Percentiles rank a stretch among this genome's conserved stretches.
Conservation (phyloP, 2,888 invertebrate species). For the Macrophya annulata region DNA sequence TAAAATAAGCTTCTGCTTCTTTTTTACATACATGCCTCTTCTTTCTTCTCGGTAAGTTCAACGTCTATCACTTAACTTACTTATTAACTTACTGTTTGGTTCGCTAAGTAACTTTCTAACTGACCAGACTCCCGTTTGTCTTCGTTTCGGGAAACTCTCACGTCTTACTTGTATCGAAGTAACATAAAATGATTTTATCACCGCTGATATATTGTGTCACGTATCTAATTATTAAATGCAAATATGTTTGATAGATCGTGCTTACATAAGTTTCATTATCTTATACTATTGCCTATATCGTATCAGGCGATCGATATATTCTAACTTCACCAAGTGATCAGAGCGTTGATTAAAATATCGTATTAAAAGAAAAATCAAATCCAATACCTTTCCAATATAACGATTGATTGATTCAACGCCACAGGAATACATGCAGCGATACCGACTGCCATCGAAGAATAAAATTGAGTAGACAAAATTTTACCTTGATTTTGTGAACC, state of each 20-base stretch:
- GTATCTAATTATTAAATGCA: constrained; percentile 40
- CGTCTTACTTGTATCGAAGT: neutral
- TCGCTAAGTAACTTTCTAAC: neutral
- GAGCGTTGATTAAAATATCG: constrained; percentile 19
- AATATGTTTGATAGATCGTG: constrained; percentile 9
- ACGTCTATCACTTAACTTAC: neutral
- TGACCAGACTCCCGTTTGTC: neutral
- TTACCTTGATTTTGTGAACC: neutral
- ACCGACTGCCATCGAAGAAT: neutral
- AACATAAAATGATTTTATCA: neutral
- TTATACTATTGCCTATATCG: neutral
- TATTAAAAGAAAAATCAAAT: neutral
- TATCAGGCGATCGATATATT: neutral
- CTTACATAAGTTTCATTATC: neutral
- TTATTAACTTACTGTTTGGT: neutral
- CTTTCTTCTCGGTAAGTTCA: neutral
- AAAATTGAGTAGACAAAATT: constrained; percentile 9
- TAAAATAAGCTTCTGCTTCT: neutral
- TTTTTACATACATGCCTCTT: neutral
- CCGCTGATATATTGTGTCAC: neutral
- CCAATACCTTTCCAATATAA: neutral
- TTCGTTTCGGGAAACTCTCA: neutral
- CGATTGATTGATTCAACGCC: neutral
- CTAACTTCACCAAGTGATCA: neutral
- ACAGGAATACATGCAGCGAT: neutral